Base-by-base conservation (phyloP, 1,140 invertebrate species). In the Maniola jurtina region DNA sequence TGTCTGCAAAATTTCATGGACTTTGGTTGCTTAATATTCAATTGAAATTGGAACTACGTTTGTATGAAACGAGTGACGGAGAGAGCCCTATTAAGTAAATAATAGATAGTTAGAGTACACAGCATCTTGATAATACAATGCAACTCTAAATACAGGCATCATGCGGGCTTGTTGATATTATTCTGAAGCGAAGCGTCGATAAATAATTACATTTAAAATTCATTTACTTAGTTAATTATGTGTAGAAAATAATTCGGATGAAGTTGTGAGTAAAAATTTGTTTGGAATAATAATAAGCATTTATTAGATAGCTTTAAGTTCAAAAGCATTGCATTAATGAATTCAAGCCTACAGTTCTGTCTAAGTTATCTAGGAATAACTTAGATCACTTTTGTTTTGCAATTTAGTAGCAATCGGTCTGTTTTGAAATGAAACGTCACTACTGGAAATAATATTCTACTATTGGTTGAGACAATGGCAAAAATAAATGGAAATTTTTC, bases 131-230 rank as follows among this genome's bases (percentile, higher is more conserved):
- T 36, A 64, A 64, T 64, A 64, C 58, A 59, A 60, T 52, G 16
- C 25, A 33, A 15, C 25, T 14, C 55, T 57, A 57, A 58, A 59
- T 50, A 58, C 55, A 59, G 36, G 1, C 42, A 48, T 11, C 45
- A 65, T 65, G 64, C 64, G 64, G 64, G 64, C 56, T 60, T 65
- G 34, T 65, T 60, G 56, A 45, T 45, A 52, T n/a, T n/a, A n/a
- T n/a, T n/a, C 48, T 7, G 15, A 52, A 52, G 14, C 8, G 14
- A 52, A 52, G 14, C 48, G 48, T 25, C 13, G 15, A 10, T 52
- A 25, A 16, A 16, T 5, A 16, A 52, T 52, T 52, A 11, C 4
- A 25, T 1, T 25, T 25, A 25, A 25, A 25, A 25, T 2, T 25
- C 25, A 25, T 25, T 4, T 25, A 25, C 1, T 25, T 25, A 25